Conservation (phyloP, 2,797 vertebrate genomes). For the Malacoraja senta region DNA sequence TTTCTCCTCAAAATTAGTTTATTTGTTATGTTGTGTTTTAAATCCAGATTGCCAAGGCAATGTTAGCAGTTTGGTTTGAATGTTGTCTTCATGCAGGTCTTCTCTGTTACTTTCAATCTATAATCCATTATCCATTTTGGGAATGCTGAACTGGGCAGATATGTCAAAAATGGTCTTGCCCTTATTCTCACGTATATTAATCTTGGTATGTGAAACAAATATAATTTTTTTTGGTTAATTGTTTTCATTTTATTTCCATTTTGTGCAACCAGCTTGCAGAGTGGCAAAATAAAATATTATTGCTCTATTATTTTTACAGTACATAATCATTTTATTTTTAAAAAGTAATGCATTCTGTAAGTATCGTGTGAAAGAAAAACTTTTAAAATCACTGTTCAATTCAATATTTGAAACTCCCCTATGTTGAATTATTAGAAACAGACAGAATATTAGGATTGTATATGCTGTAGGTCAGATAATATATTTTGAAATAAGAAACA, state of each 20-base stretch:
- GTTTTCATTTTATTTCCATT: not conserved
- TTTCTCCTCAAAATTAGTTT: not conserved
- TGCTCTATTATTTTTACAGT: not conserved
- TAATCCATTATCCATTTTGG: not conserved
- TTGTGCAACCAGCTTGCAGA: not conserved
- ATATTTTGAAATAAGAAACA: slow-evolving; percentile 13
- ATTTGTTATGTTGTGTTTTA: not conserved
- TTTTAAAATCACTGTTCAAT: not conserved
- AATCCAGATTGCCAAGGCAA: not conserved
- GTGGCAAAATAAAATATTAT: not conserved
- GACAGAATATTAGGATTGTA: not conserved
- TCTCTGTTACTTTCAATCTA: not conserved
- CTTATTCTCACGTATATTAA: not conserved
- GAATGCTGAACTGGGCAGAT: not conserved
- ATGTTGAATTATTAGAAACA: not conserved
- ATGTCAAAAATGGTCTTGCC: not conserved
- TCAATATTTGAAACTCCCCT: not conserved
- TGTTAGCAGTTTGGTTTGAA: not conserved
- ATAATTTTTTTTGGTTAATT: not conserved
- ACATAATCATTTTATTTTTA: not conserved
- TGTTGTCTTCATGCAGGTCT: not conserved
- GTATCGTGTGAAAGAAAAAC: not conserved
- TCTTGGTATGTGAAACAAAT: not conserved
- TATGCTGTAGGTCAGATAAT: not conserved
- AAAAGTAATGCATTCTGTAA: not conserved